Base-by-base conservation (phyloP, 2,113 vertebrate species). In the Tylochromis polylepis region DNA sequence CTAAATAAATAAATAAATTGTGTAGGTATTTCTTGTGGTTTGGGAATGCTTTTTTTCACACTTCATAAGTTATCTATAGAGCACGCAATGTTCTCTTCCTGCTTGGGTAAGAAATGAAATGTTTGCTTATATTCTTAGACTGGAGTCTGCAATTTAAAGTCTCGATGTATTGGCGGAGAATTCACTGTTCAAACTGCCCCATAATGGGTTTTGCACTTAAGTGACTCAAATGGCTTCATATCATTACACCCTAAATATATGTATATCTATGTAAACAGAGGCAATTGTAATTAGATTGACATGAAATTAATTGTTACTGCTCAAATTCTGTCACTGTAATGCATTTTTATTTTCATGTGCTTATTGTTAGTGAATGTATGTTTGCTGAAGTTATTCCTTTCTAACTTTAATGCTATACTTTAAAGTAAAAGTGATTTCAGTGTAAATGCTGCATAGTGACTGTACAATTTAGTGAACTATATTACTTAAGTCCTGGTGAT, bases 261-360 rank as follows among this genome's bases (percentile, higher is more conserved):
- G 34, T 10, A 59, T 16, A 36, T 31, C 14, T 57, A 7, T 91
- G 82, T 87, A 89, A 75, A 85, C 79, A 90, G 29, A 75, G 3
- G 22, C 38, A 1, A 79, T 29, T 89, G 20, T 34, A 20, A 55
- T 85, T 15, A 67, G 60, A 84, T 5, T 31, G 49, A 8, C 22
- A 38, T 49, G 7, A 83, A 87, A 88, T 38, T n/a, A 16, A 49
- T 38, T 78, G 82, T 81, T 57, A 81, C n/a, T 29, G 6, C 77
- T 86, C 70, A 27, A 79, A 81, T 83, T 83, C 9, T 88, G 27
- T 65, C n/a, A 80, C 12, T 58, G 20, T 55, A 83, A 89, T 88
- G 79, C 16, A 83, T 62, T 2, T 22, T 83, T 58, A 22, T 79
- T 85, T 78, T 41, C 65, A 8, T 82, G 36, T 86, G 5, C 8